Evolutionary conservation across 2,113 vertebrate genomes (phyloP), one percentile per base, ranked within the genome.

Genomic region (Bostrychus sinensis): DNA sequence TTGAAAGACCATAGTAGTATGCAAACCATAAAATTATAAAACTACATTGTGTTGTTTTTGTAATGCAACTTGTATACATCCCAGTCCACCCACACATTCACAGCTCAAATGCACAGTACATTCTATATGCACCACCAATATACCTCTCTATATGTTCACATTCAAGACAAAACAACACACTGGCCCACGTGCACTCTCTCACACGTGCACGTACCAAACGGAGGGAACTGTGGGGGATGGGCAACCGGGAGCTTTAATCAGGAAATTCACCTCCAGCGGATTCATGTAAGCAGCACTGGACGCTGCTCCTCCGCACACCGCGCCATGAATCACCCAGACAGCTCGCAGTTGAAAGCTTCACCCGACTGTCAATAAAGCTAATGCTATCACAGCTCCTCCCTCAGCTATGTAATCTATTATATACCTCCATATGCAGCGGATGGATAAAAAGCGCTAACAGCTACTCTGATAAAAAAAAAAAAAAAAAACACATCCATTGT

Each of bases 251-350:
- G 74, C 62, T 89, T 89, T 89, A 91, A 91, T 91, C 89, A 89
- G 79, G 69, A 82, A 81, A 86, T 88, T 88, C 83, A 81, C 85
- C 83, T 89, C 76, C 62, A 70, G 78, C 73, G 80, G 80, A 70
- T 81, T 74, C 78, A 72, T 83, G 78, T 81, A 70, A 88, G 83
- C 83, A 74, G 59, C 67, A 62, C 72, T 76, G 77, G 75, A 67
- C 77, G 62, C 82, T 73, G 74, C 68, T 78, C 74, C 71, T 82
- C 50, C 25, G 38, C 61, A 82, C 78, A 72, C 68, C 72, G 65
- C 67, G 82, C 86, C 82, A 89, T 88, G 86, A 86, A 90, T 90
- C 83, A 86, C 76, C 3, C 51, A 77, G 82, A 67, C 75, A 80
- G 80, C 53, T 60, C 16, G 62, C 11, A 66, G 72, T 77, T 66